Evolutionary conservation across 2,888 invertebrate species (phyloP), one percentile per base, ranked within the genome.

Genomic region (Cephus sareptanus): DNA sequence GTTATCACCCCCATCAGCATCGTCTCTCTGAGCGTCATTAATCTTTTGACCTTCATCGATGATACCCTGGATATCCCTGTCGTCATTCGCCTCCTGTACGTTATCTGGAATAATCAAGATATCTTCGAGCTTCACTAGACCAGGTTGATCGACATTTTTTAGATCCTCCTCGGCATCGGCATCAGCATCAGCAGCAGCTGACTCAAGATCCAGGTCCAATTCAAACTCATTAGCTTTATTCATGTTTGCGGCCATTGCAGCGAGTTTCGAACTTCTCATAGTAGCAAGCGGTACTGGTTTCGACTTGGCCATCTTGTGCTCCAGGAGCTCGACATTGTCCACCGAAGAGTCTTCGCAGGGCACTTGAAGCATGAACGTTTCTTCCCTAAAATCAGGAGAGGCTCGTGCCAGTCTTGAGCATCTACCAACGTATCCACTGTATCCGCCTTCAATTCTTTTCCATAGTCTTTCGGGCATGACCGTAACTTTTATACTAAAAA

Each of bases 201-300:
- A 68, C 6, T 81, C 85, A 4, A 80, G n/a, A 23, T 88, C 84
- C 23, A 69, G 76, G 9, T 87, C 84, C 1, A 40, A 69, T 9
- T 88, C 87, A 31, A 71, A 11, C 23, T 88, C 84, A 23, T 81
- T 80, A 73, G 80, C 69, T 76, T 85, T 87, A n/a, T 87, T 89
- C 81, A 91, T 88, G 73, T 89, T 91, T 4, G 91, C 90, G 13
- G 88, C 91, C 91, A 91, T 91, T 0, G 91, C 91, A 4, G 88
- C 87, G 0, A 91, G 86, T 40, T 91, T 91, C 0, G 91, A 89
- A 76, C 91, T 91, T 74, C 90, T 86, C 40, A 89, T 80, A n/a
- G 89, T 87, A 4, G 89, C 88, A 1, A 87, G 6, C 1, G 91
- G 90, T 15, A 91, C 80, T 0, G 89, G 85, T 56, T 89, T 91